Evolutionary conservation across 2,797 vertebrate species (phyloP).

Genomic region (Sebastes minor): DNA sequence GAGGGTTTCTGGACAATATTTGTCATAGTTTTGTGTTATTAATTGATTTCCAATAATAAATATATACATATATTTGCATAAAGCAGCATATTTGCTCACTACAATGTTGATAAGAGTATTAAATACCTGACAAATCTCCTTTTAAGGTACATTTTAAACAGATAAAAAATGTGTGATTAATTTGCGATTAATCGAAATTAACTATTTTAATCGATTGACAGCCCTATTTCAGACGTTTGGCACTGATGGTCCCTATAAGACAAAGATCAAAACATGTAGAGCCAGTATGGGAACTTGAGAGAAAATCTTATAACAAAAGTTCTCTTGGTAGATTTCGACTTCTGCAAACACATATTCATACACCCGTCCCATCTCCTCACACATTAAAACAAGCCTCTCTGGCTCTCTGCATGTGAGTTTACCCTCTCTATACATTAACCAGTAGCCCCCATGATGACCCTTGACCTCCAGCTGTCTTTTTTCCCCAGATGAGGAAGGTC

Average conservation of each 20-base stretch:
- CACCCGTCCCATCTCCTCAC: background rate
- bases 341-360: background rate
- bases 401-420: background rate
- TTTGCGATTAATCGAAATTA: too few species aligned
- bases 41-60: too few species aligned
- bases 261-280: background rate
- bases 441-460: too few species aligned
- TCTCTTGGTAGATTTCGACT: background rate
- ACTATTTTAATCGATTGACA: too few species aligned
- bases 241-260: background rate
- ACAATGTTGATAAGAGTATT: too few species aligned
- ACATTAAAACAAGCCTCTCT: background rate
- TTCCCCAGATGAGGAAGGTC: constrained; percentile 91
- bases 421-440: background rate
- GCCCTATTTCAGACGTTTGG: background rate
- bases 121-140: too few species aligned
- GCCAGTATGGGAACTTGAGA: background rate
- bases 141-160: too few species aligned
- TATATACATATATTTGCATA: too few species aligned
- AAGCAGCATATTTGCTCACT: too few species aligned
- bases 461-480: background rate
- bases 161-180: too few species aligned
- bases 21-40: too few species aligned
- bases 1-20: too few species aligned
- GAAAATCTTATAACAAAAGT: background rate